Percentiles rank a stretch among this genome's conserved stretches.
Evolutionary conservation across 1,140 invertebrate species (phyloP).

Genomic region (Leptinotarsa lineolata): DNA sequence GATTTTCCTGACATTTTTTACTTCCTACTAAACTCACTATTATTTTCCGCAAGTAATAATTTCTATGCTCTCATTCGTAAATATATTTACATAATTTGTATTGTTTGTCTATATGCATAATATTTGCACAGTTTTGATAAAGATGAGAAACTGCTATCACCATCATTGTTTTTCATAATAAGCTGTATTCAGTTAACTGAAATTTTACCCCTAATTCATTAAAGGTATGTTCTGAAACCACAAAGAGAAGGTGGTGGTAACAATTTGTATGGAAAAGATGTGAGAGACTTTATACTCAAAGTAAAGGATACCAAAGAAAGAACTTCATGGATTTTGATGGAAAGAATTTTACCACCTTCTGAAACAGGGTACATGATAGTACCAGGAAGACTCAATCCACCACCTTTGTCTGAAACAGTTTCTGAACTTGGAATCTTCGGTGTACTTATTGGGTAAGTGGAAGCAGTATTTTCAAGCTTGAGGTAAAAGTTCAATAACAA

Average conservation of each 20-base stretch:
- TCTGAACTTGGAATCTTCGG: constrained; percentile 96
- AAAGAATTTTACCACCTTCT: constrained; percentile 79
- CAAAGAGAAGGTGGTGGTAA: constrained; percentile 97
- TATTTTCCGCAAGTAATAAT: constrained; percentile 18
- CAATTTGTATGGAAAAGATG: constrained; percentile 88
- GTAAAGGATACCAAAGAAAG: constrained; percentile 72
- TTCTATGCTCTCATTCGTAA: background rate
- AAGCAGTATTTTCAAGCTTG: background rate
- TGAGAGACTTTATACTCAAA: constrained; percentile 67
- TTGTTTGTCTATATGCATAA: too few species aligned
- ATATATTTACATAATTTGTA: background rate
- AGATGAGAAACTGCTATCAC: too few species aligned
- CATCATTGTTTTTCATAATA: too few species aligned
- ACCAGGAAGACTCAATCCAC: constrained; percentile 61
- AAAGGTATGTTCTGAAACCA: constrained; percentile 91
- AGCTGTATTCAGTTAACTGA: too few species aligned
- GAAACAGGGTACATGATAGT: constrained; percentile 84
- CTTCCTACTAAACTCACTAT: too few species aligned
- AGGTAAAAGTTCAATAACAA: too few species aligned
- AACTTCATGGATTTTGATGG: constrained; percentile 93
- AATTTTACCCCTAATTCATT: constrained; percentile 9
- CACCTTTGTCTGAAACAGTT: constrained; percentile 69
- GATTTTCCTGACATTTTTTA: too few species aligned
- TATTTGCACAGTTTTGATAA: too few species aligned
- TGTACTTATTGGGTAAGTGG: constrained; percentile 79